Evolutionary conservation across 2,113 vertebrate genomes (phyloP), one percentile per base, ranked within the genome.

Genomic region (Indicator maculatus): DNA sequence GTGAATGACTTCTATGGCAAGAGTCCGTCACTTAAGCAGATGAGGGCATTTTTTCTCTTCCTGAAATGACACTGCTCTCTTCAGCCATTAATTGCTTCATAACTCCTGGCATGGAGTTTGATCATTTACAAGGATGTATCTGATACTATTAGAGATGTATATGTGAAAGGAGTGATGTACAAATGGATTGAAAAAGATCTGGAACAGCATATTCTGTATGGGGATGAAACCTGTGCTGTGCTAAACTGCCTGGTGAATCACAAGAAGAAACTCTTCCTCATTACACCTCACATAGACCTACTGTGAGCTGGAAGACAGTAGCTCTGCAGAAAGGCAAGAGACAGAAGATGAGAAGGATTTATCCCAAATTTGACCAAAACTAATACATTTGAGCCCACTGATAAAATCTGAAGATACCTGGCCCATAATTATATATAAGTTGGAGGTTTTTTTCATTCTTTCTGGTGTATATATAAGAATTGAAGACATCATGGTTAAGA

Each of bases 111-210:
- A 98, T 98, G 92, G 98, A 98, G 85, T 98, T 98, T 88, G 98
- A 98, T 95, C 98, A 98, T 98, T 73, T 98, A 97, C 93, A 98
- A 98, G 92, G 98, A 98, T 11, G 97, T 98, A 76, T 98, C 97
- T 45, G 98, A 98, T 63, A 97, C 98, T 64, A 98, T 98, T 83
- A 98, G 97, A 94, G 98, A 98, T 16, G 98, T 98, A 50, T 98
- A 98, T 5, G 97, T 98, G 87, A 98, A 98, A 95, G 98, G 98
- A 93, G 96, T 98, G 95, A 98, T 98, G 98, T 98, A 98, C 97
- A 97, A 98, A 88, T 98, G 98, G 98, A 98, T 98, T 69, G 98
- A 98, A 93, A 97, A 90, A 71, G 98, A 98, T 84, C 77, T 98
- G 97, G 98, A 98, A 83, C 97, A 97, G 72, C 98, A 98, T 39